These are phyloP conservation scores for Fulmarus glacialis DNA, from an alignment of 2,113 vertebrate genomes.

Conservation along the genomic window DNA sequence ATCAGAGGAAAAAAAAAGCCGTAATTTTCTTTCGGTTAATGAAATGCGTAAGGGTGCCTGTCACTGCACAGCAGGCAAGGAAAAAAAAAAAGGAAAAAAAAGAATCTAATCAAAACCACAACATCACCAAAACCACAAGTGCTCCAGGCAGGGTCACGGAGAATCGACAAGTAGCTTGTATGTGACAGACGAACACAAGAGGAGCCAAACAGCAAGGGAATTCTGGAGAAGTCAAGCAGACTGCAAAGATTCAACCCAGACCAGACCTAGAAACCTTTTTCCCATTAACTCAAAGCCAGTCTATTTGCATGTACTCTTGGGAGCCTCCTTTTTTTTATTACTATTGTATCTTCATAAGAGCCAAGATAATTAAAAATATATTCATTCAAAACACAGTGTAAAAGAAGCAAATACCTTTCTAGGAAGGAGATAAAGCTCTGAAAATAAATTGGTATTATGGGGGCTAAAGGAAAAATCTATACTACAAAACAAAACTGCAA, in stretches of 20 bases:
- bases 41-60: fast-evolving
- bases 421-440: not conserved
- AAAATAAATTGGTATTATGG: not conserved
- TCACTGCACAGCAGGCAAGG: not conserved
- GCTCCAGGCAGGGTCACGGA: not conserved
- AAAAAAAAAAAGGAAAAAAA: not conserved
- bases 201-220: not conserved
- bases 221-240: not conserved
- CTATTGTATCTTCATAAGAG: not conserved
- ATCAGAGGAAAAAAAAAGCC: not conserved
- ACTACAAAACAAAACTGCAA: not conserved
- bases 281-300: not conserved
- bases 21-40: not conserved
- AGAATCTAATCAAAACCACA: not conserved
- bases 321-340: not conserved
- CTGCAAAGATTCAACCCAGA: not conserved
- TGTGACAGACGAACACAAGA: not conserved
- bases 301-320: not conserved
- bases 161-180: not conserved
- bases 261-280: not conserved
- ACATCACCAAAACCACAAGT: not conserved
- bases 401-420: not conserved
- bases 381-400: not conserved
- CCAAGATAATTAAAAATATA: not conserved
- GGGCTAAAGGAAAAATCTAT: not conserved